phyloP scores from a whole-genome alignment of 2,888 invertebrate species.

The Tenodera sinensis region DNA sequence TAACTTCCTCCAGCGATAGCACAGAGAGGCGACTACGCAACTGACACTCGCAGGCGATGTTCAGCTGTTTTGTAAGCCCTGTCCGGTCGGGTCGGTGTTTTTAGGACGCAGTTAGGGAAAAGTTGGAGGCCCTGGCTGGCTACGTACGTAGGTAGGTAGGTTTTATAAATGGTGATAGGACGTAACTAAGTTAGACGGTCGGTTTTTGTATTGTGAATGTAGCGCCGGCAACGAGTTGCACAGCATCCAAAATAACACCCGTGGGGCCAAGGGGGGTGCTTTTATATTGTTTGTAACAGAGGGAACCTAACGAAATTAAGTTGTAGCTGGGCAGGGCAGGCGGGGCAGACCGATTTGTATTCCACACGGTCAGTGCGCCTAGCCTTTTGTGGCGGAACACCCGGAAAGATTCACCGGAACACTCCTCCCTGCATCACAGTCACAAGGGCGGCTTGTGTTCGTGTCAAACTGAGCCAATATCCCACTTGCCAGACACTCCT shows the following conservation, averaged over 20 bases:
- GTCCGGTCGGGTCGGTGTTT: neutral
- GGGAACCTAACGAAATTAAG: conserved; percentile 28
- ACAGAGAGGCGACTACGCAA: too few relatives aligned
- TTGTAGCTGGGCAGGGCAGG: conserved; percentile 18
- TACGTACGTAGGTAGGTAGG: too few relatives aligned
- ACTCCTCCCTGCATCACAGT: neutral
- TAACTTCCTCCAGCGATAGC: too few relatives aligned
- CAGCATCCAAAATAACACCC: conserved; percentile 30
- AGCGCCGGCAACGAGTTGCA: conserved; percentile 8
- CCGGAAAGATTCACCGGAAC: conserved; percentile 4
- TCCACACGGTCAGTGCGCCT: conserved; percentile 16
- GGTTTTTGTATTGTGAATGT: conserved; percentile 25
- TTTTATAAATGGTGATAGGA: conserved; percentile 33
- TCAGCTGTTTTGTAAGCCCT: neutral
- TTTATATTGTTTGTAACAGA: conserved; percentile 26
- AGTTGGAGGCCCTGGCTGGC: neutral
- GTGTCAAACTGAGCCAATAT: too few relatives aligned
- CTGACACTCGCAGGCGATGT: too few relatives aligned
- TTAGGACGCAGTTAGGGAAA: conserved; percentile 2
- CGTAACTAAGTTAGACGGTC: conserved; percentile 30
- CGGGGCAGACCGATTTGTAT: conserved; percentile 28
- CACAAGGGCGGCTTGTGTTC: neutral
- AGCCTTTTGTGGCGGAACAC: conserved; percentile 14
- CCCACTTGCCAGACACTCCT: too few relatives aligned
- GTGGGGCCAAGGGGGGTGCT: conserved; percentile 17